Conservation (phyloP, 2,797 vertebrate genomes). For the Loris lydekkerianus region DNA sequence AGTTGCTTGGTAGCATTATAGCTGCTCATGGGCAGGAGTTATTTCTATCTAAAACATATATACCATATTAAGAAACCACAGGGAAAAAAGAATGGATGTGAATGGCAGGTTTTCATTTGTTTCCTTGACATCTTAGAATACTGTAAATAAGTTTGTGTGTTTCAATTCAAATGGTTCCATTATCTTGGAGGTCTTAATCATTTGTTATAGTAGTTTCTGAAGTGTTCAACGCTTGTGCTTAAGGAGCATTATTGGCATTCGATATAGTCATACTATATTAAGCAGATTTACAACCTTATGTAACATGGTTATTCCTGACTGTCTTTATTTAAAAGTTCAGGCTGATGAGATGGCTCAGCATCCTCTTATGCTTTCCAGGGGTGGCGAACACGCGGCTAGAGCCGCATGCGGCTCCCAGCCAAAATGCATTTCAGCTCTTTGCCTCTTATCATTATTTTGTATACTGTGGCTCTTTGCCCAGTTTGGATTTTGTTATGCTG, state of each 20-base stretch:
- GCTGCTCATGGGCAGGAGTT: not conserved
- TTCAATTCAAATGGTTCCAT: conserved; percentile 66
- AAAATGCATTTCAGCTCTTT: too few species aligned
- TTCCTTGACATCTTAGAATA: conserved; percentile 4
- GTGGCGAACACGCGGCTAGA: too few species aligned
- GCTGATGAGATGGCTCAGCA: conserved; percentile 72
- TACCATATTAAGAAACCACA: conserved; percentile 22
- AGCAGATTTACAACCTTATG: conserved; percentile 82
- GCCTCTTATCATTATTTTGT: too few species aligned
- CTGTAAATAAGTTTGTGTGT: conserved; percentile 62
- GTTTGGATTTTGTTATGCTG: too few species aligned
- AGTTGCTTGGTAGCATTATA: not conserved
- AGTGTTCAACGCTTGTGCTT: conserved; percentile 66
- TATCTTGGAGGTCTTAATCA: conserved; percentile 69
- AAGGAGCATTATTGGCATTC: conserved; percentile 75
- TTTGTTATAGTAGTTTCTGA: conserved; percentile 48
- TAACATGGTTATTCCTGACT: conserved; percentile 71
- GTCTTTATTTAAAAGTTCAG: conserved; percentile 84
- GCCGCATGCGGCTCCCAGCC: too few species aligned
- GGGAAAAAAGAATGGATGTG: not conserved
- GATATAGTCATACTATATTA: conserved; percentile 66
- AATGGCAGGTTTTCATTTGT: conserved; percentile 40
- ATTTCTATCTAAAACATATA: not conserved
- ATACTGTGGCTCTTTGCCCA: too few species aligned
- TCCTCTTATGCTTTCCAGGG: conserved; percentile 51